These are phyloP conservation scores for Gordius sp. DNA, from an alignment of 2,888 invertebrate species.

Conservation along the genomic window DNA sequence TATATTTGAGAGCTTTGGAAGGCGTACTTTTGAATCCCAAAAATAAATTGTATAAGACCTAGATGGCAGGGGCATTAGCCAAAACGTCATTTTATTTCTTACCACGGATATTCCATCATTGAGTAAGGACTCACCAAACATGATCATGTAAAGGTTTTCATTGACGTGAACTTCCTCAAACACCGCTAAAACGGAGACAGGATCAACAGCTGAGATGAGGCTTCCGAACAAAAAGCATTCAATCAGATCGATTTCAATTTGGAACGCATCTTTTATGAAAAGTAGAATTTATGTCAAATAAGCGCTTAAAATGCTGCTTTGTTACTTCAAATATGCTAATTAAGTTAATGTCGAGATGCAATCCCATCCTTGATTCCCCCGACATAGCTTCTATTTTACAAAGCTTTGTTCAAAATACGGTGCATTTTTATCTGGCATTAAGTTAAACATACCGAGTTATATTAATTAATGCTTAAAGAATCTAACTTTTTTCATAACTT, in stretches of 20 bases:
- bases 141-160: constrained; percentile 83
- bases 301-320: too few species aligned
- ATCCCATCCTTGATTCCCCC: too few species aligned
- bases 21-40: constrained; percentile 23
- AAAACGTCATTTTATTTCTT: not conserved
- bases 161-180: constrained; percentile 94
- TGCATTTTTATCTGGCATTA: too few species aligned
- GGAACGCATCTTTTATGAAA: constrained; percentile 58
- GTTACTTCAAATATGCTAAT: too few species aligned
- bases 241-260: constrained; percentile 38
- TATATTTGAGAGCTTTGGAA: constrained; percentile 21
- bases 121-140: constrained; percentile 83
- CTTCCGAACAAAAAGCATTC: constrained; percentile 66
- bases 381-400: too few species aligned
- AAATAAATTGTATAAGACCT: constrained; percentile 25
- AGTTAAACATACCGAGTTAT: too few species aligned
- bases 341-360: too few species aligned
- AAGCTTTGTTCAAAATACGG: too few species aligned
- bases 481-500: too few species aligned
- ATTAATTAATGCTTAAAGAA: too few species aligned
- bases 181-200: constrained; percentile 78
- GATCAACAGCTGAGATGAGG: constrained; percentile 80
- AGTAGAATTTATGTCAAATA: too few species aligned
- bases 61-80: too few species aligned
- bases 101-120: constrained; percentile 88